phyloP scores from a whole-genome alignment of 2,888 invertebrate genomes.

The Cerastis rubricosa region DNA sequence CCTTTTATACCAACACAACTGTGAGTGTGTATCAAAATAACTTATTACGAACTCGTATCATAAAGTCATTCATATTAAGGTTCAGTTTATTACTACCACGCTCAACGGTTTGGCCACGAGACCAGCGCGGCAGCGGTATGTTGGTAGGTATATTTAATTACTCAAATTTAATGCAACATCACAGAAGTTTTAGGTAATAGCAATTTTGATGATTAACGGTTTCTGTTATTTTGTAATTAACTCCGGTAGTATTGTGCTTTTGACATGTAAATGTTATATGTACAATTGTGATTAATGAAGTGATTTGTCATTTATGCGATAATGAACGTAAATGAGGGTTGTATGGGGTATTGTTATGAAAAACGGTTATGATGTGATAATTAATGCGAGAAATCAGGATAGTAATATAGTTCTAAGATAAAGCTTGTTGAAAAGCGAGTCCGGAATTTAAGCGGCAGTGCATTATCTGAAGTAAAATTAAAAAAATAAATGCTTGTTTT shows the following conservation, averaged over 20 bases:
- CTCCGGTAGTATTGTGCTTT: conserved; percentile 19
- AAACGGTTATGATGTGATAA: neutral
- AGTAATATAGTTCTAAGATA: neutral
- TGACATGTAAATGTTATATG: conserved; percentile 23
- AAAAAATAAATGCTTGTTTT: no score
- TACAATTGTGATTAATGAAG: conserved; percentile 23
- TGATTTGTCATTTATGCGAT: conserved; percentile 29
- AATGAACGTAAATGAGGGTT: conserved; percentile 9
- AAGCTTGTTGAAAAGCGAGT: neutral
- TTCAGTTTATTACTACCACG: conserved; percentile 13
- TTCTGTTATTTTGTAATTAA: conserved; percentile 41
- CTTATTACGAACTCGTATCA: conserved; percentile 13
- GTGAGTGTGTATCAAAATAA: no score
- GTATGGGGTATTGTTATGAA: neutral
- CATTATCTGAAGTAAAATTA: no score
- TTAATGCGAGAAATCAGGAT: neutral
- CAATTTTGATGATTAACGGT: conserved; percentile 44
- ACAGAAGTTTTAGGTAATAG: conserved; percentile 19
- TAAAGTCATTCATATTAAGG: conserved; percentile 21
- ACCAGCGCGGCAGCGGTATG: neutral
- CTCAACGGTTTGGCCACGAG: conserved; percentile 12
- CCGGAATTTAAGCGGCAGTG: neutral
- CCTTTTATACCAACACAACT: neutral
- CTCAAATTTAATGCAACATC: conserved; percentile 29
- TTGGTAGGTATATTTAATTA: conserved; percentile 35